These are phyloP conservation scores for Glomeris marginata DNA, from an alignment of 2,888 invertebrate genomes.

Conservation along the genomic window DNA sequence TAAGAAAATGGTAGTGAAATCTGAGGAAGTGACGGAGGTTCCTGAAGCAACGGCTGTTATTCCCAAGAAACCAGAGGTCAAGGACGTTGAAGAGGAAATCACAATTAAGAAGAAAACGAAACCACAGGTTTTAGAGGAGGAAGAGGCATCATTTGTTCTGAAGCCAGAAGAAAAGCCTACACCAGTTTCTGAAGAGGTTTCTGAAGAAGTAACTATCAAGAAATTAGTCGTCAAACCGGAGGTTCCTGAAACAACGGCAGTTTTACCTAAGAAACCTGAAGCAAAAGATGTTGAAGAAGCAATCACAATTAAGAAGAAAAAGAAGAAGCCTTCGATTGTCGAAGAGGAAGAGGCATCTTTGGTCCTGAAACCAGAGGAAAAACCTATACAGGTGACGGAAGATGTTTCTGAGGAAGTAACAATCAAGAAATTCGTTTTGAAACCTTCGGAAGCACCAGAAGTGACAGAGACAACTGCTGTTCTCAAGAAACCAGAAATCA, in stretches of 20 bases:
- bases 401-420: not conserved
- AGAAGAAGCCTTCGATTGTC: not conserved
- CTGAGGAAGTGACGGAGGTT: not conserved
- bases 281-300: constrained; percentile 6
- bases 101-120: constrained; percentile 20
- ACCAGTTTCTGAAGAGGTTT: constrained; percentile 1
- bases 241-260: not conserved
- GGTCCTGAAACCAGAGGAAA: not conserved
- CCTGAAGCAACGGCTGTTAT: too few relatives aligned
- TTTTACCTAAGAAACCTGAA: constrained; percentile 5
- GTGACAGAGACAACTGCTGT: not conserved
- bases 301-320: not conserved
- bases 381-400: constrained; percentile 1
- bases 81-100: not conserved
- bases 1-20: not conserved
- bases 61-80: constrained; percentile 1
- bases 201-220: constrained; percentile 2
- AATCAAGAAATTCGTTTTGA: not conserved
- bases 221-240: not conserved
- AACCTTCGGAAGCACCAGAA: not conserved
- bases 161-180: constrained; percentile 11
- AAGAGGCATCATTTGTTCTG: not conserved
- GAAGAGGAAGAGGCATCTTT: not conserved
- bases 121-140: not conserved
- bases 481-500: constrained; percentile 1